These are phyloP conservation scores for Tiphia femorata DNA, from an alignment of 2,888 invertebrate genomes.

Conservation along the genomic window DNA sequence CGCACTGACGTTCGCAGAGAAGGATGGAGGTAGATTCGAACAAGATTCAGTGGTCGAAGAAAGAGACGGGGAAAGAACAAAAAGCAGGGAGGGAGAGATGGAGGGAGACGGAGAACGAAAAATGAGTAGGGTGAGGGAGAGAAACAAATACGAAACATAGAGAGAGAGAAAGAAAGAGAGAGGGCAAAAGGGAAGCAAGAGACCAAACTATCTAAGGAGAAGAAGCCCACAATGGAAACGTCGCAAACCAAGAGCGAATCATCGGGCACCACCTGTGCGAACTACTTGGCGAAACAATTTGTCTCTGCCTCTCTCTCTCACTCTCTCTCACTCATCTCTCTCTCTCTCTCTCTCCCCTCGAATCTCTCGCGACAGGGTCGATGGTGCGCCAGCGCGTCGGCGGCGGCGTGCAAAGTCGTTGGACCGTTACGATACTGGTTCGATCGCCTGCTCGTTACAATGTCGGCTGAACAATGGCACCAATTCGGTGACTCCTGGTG, in stretches of 20 bases:
- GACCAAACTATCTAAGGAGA: background rate
- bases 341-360: no score
- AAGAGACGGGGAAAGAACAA: no score
- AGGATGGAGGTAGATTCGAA: no score
- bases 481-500: constrained; percentile 34
- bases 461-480: constrained; percentile 41
- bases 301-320: background rate
- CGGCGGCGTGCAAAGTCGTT: constrained; percentile 33
- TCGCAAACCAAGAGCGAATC: constrained; percentile 37
- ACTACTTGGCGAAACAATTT: constrained; percentile 47
- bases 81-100: no score
- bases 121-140: no score
- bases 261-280: constrained; percentile 47
- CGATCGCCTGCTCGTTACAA: constrained; percentile 38
- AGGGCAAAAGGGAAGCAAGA: background rate
- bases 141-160: no score
- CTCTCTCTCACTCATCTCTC: constrained; percentile 1
- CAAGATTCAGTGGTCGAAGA: no score
- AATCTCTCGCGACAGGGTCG: constrained; percentile 39
- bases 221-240: constrained; percentile 27
- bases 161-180: no score
- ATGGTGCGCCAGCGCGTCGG: constrained; percentile 3
- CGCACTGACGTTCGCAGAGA: no score
- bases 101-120: no score
- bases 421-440: constrained; percentile 48